Evolutionary conservation across 1,140 invertebrate genomes (phyloP).

Genomic region (Trichonephila inaurata): DNA sequence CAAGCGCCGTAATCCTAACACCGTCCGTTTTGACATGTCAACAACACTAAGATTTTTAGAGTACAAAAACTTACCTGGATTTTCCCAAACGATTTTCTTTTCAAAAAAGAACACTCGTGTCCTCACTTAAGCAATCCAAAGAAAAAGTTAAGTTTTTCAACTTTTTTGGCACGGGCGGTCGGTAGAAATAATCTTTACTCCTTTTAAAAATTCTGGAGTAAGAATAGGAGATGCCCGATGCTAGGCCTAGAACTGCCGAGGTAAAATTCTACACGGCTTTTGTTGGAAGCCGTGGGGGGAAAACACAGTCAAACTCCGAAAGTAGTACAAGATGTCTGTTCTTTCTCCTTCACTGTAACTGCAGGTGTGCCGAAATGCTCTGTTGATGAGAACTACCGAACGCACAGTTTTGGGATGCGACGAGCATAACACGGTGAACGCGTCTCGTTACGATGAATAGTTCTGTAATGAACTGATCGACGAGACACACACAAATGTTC

Average conservation of each 20-base stretch:
- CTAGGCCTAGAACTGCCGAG: slow-evolving; percentile 63
- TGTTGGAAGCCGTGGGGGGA: slow-evolving; percentile 40
- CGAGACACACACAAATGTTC: slow-evolving; percentile 73
- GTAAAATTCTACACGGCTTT: slow-evolving; percentile 37
- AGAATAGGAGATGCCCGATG: slow-evolving; percentile 33
- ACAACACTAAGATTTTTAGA: slow-evolving; percentile 28
- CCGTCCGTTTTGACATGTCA: slow-evolving; percentile 54
- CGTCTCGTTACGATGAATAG: slow-evolving; percentile 75
- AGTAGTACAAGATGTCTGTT: slow-evolving; percentile 55
- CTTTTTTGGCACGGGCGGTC: not conserved
- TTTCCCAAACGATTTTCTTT: not conserved
- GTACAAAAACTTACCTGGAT: slow-evolving; percentile 48
- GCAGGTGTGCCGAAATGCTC: slow-evolving; percentile 34
- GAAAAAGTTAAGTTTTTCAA: slow-evolving; percentile 18
- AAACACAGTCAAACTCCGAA: slow-evolving; percentile 44
- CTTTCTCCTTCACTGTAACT: not conserved
- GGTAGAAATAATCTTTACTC: not conserved
- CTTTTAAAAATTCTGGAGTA: not conserved
- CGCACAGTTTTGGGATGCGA: slow-evolving; percentile 48
- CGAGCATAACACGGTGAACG: slow-evolving; percentile 67
- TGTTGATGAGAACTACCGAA: slow-evolving; percentile 49
- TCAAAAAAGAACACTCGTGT: not conserved
- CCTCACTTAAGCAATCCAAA: slow-evolving; percentile 9
- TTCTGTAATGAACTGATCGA: slow-evolving; percentile 76
- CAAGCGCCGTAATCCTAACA: slow-evolving; percentile 12